phyloP scores from a whole-genome alignment of 2,113 vertebrate species.

The Lepisosteus oculatus region DNA sequence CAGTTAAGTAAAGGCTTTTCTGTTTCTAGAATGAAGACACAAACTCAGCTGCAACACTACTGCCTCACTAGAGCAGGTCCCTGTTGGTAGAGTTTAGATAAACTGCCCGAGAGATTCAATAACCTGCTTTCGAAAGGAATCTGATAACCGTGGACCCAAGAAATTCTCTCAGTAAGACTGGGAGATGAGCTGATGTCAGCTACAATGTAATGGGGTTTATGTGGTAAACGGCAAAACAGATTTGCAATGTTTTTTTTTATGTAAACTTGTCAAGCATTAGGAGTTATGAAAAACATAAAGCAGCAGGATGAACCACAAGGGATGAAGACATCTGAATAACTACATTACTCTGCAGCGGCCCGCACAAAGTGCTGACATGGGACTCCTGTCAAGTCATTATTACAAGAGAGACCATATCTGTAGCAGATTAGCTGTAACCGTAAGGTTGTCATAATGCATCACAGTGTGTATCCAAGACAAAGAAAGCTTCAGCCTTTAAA shows the following conservation, averaged over 20 bases:
- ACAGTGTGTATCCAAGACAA: background rate
- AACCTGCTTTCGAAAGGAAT: too few relatives aligned
- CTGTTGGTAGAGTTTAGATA: too few relatives aligned
- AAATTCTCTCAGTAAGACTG: too few relatives aligned
- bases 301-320: conserved; percentile 3
- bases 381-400: conserved; percentile 2
- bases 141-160: too few relatives aligned
- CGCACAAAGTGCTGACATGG: conserved; percentile 1
- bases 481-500: background rate
- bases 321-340: background rate
- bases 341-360: background rate
- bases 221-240: background rate
- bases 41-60: too few relatives aligned
- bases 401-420: background rate
- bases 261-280: background rate
- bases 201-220: background rate
- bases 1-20: too few relatives aligned
- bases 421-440: background rate
- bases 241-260: background rate
- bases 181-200: too few relatives aligned
- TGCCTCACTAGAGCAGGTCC: too few relatives aligned
- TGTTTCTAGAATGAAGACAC: too few relatives aligned
- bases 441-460: background rate
- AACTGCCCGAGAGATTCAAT: too few relatives aligned
- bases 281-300: background rate